Conservation (phyloP, 2,888 invertebrate genomes). For the Lasioglossum leucozonium region DNA sequence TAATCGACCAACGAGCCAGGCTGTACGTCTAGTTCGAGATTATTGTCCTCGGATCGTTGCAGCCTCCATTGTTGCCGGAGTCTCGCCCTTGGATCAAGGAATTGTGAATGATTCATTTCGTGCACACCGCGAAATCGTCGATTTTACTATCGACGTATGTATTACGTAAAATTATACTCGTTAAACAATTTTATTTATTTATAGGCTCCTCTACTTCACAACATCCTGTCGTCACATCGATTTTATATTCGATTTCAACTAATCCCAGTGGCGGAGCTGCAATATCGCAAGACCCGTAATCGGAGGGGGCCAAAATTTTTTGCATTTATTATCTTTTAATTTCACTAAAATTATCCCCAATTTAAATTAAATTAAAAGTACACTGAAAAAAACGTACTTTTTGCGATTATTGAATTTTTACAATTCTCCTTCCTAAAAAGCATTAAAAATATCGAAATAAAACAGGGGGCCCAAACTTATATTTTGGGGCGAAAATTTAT, state of each 20-base stretch:
- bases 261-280: too few species aligned
- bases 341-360: too few species aligned
- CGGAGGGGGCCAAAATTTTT: too few species aligned
- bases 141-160: neutral
- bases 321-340: too few species aligned
- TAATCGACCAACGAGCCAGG: constrained; percentile 34
- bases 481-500: too few species aligned
- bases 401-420: too few species aligned
- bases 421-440: too few species aligned
- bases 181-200: neutral
- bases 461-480: too few species aligned
- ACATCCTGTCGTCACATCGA: neutral
- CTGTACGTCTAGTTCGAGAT: constrained; percentile 30
- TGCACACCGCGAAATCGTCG: neutral
- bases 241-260: neutral
- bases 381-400: too few species aligned
- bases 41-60: constrained; percentile 52
- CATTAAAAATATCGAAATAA: too few species aligned
- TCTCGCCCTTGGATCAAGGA: constrained; percentile 50
- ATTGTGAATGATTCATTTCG: constrained; percentile 42
- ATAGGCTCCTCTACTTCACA: neutral
- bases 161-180: neutral
- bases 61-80: constrained; percentile 41
- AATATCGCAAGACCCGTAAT: too few species aligned
- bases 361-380: too few species aligned